A percentile compares a stretch with the other conserved stretches of the same genome.
phyloP scores from a whole-genome alignment of 2,113 vertebrate species.

The Tamias sibiricus region DNA sequence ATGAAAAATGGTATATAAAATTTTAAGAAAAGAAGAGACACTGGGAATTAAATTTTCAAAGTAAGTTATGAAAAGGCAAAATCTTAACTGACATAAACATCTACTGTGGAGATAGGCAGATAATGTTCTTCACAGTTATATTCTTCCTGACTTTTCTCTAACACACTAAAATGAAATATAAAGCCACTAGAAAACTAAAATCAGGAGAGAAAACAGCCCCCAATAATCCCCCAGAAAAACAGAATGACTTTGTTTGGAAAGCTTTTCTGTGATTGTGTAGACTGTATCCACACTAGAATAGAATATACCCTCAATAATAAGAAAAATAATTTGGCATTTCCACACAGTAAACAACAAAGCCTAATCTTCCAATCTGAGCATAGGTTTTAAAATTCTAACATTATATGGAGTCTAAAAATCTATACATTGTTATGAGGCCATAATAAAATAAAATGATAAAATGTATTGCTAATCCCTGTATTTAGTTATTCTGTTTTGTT shows the following conservation, averaged over 20 bases:
- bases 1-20: background rate
- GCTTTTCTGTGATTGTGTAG: background rate
- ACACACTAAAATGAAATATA: background rate
- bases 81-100: background rate
- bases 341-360: background rate
- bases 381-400: constrained; percentile 14
- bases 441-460: constrained; percentile 41
- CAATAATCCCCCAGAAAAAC: background rate
- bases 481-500: background rate
- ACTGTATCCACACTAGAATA: background rate
- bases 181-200: constrained; percentile 16
- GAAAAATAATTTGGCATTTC: constrained; percentile 4
- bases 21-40: background rate
- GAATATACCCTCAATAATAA: background rate
- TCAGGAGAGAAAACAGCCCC: background rate
- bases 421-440: background rate
- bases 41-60: background rate
- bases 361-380: background rate
- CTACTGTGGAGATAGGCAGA: background rate
- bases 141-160: constrained; percentile 13
- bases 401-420: background rate
- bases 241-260: background rate
- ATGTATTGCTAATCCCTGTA: background rate
- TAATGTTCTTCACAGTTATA: no score
- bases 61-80: constrained; percentile 14